Evolutionary conservation across 2,113 vertebrate species (phyloP).

Genomic region (Oncorhynchus keta): DNA sequence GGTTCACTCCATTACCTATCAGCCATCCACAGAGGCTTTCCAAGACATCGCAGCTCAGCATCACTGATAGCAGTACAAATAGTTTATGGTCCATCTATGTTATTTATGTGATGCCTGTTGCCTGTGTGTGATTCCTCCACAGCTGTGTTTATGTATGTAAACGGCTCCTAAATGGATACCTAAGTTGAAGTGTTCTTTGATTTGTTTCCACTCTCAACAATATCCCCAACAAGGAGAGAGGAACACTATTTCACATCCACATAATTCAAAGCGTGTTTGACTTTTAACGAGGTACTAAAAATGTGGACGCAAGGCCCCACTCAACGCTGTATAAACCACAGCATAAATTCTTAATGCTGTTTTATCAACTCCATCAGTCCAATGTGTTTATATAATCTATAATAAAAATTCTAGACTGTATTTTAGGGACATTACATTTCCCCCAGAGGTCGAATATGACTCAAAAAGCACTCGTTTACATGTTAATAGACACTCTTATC

Average conservation of each 20-base stretch:
- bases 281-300: conserved; percentile 74
- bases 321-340: conserved; percentile 40
- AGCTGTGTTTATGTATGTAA: conserved; percentile 40
- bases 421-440: conserved; percentile 30
- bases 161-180: conserved; percentile 33
- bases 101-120: conserved; percentile 7
- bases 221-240: conserved; percentile 29
- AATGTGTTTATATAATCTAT: conserved; percentile 56
- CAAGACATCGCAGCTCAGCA: conserved; percentile 8
- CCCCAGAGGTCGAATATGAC: conserved; percentile 30
- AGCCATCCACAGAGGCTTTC: conserved; percentile 27
- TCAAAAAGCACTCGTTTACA: conserved; percentile 1
- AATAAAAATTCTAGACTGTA: conserved; percentile 54
- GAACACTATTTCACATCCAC: conserved; percentile 60
- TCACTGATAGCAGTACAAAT: conserved; percentile 24
- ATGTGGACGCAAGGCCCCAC: conserved; percentile 56
- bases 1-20: conserved; percentile 30
- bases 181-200: conserved; percentile 38
- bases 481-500: too few relatives aligned
- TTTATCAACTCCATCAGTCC: conserved; percentile 56
- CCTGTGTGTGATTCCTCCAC: conserved; percentile 26
- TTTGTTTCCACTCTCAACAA: conserved; percentile 33
- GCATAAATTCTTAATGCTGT: conserved; percentile 62
- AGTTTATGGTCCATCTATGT: conserved; percentile 19
- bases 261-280: conserved; percentile 65